Conservation (phyloP, 2,888 invertebrate genomes). For the Autographa gamma region DNA sequence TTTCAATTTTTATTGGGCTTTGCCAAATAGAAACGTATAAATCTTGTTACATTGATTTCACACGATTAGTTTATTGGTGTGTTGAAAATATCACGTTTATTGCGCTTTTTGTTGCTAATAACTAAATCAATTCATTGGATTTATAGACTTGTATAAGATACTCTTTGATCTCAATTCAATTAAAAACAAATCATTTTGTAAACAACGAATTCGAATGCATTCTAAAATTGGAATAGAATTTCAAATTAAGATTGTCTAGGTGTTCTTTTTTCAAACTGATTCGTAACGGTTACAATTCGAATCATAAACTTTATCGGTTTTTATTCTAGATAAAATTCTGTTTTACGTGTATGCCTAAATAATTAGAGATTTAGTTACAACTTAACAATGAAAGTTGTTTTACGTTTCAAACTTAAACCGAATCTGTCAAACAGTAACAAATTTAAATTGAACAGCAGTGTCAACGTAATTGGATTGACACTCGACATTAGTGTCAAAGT, state of each 20-base stretch:
- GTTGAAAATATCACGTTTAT: constrained; percentile 53
- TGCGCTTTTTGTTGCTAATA: constrained; percentile 11
- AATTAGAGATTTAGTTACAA: constrained; percentile 47
- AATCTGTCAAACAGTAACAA: constrained; percentile 37
- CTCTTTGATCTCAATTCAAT: too few relatives aligned
- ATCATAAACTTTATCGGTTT: too few relatives aligned
- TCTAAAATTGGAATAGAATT: background rate
- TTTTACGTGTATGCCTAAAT: constrained; percentile 28
- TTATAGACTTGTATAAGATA: background rate
- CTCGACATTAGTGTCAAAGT: constrained; percentile 32
- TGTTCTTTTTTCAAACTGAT: too few relatives aligned
- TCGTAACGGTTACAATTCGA: too few relatives aligned
- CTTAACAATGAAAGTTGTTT: constrained; percentile 74
- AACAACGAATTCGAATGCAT: background rate
- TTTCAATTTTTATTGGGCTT: constrained; percentile 58
- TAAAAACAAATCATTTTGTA: too few relatives aligned
- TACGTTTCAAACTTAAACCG: constrained; percentile 59
- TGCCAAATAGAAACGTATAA: constrained; percentile 53
- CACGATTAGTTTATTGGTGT: constrained; percentile 45
- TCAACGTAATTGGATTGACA: constrained; percentile 45
- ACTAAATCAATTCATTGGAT: background rate
- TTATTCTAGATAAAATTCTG: too few relatives aligned
- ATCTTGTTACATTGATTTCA: constrained; percentile 48
- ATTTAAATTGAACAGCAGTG: constrained; percentile 44
- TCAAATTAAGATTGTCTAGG: too few relatives aligned